These are phyloP conservation scores for Pristionchus mayeri DNA, from an alignment of 2,888 invertebrate genomes.

Conservation along the genomic window DNA sequence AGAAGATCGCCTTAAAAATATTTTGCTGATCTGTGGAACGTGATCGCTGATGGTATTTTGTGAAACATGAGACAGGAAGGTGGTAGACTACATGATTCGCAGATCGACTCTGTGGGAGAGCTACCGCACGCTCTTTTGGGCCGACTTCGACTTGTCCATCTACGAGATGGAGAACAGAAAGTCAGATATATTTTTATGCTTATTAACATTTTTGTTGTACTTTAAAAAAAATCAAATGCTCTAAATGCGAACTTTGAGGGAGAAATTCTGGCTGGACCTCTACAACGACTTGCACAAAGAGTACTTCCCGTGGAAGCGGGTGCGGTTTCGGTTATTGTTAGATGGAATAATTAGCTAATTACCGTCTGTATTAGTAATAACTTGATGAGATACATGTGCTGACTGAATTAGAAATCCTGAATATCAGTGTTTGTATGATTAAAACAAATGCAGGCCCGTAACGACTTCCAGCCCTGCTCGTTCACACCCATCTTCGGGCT, in stretches of 20 bases:
- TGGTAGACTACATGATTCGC: too few species aligned
- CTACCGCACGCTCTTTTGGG: slow-evolving; percentile 74
- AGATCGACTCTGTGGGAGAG: slow-evolving; percentile 73
- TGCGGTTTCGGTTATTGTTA: slow-evolving; percentile 73
- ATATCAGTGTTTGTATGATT: too few species aligned
- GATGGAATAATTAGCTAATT: not conserved
- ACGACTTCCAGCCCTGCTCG: slow-evolving; percentile 89
- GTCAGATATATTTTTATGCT: slow-evolving; percentile 52
- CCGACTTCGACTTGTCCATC: slow-evolving; percentile 73
- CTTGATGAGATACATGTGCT: too few species aligned
- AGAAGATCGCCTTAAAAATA: not conserved
- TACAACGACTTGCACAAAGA: slow-evolving; percentile 87
- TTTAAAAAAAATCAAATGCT: not conserved
- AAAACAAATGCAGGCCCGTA: slow-evolving; percentile 77
- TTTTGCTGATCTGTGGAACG: not conserved
- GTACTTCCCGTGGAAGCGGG: slow-evolving; percentile 85
- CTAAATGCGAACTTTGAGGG: slow-evolving; percentile 68
- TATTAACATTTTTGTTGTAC: not conserved
- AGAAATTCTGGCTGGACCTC: slow-evolving; percentile 88
- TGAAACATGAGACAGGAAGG: too few species aligned
- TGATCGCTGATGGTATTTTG: too few species aligned
- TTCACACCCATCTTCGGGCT: slow-evolving; percentile 86
- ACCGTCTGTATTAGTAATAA: too few species aligned
- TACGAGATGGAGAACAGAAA: slow-evolving; percentile 74
- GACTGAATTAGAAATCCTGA: too few species aligned